Base-by-base conservation (phyloP, 2,888 invertebrate genomes). In the Sesia apiformis region DNA sequence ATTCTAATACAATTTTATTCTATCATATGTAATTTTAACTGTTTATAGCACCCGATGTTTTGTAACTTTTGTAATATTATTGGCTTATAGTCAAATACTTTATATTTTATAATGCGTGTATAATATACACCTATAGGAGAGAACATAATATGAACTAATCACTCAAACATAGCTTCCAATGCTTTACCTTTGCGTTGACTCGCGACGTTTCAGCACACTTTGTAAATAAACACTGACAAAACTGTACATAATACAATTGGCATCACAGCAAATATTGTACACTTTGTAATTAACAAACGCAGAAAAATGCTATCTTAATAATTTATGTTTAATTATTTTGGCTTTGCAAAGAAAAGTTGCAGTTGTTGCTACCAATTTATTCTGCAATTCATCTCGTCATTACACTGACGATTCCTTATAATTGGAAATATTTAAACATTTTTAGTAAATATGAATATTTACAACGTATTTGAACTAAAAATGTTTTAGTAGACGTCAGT, bases 191-290 rank as follows among this genome's bases (percentile, higher is more conserved):
- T 46, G 67, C 70, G 63, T 65, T 58, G 62, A 58, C 55, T 59
- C 56, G 62, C 59, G 54, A 59, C 60, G 62, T 57, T 58, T 52
- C 40, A 60, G 64, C 69, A 69, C 69, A 55, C 60, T 52, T 53
- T 77, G 76, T 76, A 76, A 53, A 78, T 76, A 77, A 55, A 60
- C 76, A 72, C 76, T 60, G 57, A 61, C 60, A 61, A 61, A 60
- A 52, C 56, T 75, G 68, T 70, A 69, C 63, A 66, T 23, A 23
- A 23, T 2, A 23, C 23, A 23, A 23, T 23, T 23, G 23, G 23
- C 23, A 23, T 23, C 23, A 23, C 23, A 23, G 23, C 1, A 23
- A 23, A 23, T 23, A 23, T 23, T 23, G 23, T 23, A 23, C 23
- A 23, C 23, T 23, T 23, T 23, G 23, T 23, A 23, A 23, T 23